phyloP scores from a whole-genome alignment of 2,888 invertebrate species.

The Scelioninae gen. 2 region DNA sequence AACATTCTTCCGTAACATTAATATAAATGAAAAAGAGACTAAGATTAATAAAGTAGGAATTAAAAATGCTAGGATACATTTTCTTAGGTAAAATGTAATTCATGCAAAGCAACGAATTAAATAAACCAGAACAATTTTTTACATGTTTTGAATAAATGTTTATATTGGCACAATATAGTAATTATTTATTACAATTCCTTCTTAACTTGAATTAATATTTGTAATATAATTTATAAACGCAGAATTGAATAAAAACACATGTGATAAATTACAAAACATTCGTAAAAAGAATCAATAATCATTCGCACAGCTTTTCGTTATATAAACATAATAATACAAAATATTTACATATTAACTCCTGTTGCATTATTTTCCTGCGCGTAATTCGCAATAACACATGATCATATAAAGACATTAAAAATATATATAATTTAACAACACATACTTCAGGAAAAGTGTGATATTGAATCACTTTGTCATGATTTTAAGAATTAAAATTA shows the following conservation, averaged over 20 bases:
- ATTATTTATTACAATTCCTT: constrained; percentile 51
- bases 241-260: constrained; percentile 36
- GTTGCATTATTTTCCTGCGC: constrained; percentile 21
- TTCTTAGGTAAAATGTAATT: too few relatives aligned
- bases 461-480: constrained; percentile 32
- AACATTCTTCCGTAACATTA: too few relatives aligned
- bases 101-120: constrained; percentile 1
- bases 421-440: constrained; percentile 31
- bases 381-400: constrained; percentile 6
- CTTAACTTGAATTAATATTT: constrained; percentile 36
- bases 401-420: constrained; percentile 28
- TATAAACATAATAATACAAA: constrained; percentile 46
- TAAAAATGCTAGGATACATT: too few relatives aligned
- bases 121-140: background rate
- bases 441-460: constrained; percentile 17
- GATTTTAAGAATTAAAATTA: constrained; percentile 30
- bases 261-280: constrained; percentile 50
- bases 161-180: constrained; percentile 52
- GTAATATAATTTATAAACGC: constrained; percentile 40
- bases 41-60: too few relatives aligned
- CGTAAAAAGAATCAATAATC: constrained; percentile 38
- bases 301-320: constrained; percentile 37
- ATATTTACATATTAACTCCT: constrained; percentile 39
- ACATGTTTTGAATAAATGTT: constrained; percentile 40
- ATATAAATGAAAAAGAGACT: too few relatives aligned